phyloP scores from a whole-genome alignment of 2,113 vertebrate species.

The Crocuta crocuta region DNA sequence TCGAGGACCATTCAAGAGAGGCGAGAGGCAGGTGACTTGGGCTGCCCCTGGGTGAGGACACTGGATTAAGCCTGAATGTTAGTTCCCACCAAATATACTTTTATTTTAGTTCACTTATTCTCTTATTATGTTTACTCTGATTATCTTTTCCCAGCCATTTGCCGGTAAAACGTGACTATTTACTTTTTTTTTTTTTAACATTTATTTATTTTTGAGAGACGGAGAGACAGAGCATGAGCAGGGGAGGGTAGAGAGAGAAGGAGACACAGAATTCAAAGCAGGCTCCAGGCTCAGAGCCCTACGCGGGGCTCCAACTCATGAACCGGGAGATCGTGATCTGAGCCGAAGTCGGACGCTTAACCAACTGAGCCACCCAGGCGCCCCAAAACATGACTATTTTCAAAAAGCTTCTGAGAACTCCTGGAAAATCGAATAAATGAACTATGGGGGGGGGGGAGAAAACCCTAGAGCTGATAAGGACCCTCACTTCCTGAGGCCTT shows the following conservation, averaged over 20 bases:
- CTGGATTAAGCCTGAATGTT: too few species aligned
- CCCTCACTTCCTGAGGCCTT: not conserved
- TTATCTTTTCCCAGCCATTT: not conserved
- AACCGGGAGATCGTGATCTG: too few species aligned
- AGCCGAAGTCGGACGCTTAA: too few species aligned
- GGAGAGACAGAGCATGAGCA: too few species aligned
- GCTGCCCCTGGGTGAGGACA: accelerated
- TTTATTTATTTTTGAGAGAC: too few species aligned
- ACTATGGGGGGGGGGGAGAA: not conserved
- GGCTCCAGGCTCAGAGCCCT: too few species aligned
- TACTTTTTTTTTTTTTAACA: not conserved
- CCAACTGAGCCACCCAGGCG: too few species aligned
- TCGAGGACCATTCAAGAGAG: not conserved
- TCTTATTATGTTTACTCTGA: not conserved
- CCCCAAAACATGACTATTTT: not conserved
- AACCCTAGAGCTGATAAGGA: not conserved
- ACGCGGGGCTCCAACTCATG: too few species aligned
- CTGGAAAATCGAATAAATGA: not conserved
- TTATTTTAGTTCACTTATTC: not conserved
- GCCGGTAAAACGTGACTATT: not conserved
- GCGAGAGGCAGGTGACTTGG: not conserved
- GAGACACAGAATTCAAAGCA: too few species aligned
- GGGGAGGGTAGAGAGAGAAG: too few species aligned
- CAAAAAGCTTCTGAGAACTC: not conserved
- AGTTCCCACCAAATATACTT: not conserved